phyloP scores from a whole-genome alignment of 2,797 vertebrate species.

The Parambassis ranga region DNA sequence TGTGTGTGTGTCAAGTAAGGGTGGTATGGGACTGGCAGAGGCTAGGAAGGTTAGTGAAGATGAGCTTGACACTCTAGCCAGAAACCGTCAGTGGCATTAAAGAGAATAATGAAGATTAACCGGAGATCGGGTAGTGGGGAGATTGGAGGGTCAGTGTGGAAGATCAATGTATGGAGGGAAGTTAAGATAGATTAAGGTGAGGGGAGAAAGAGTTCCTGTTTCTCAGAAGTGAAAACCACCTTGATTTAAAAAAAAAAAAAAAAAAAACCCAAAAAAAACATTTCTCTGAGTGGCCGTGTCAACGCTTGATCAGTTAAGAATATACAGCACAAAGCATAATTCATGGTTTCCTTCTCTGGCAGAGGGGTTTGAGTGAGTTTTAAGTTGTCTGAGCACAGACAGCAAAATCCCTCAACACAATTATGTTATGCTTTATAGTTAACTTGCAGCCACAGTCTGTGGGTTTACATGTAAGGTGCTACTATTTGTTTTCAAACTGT shows the following conservation, averaged over 20 bases:
- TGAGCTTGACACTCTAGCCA: conserved; percentile 13
- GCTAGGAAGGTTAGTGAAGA: background rate
- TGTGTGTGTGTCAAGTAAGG: conserved; percentile 6
- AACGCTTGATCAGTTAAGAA: conserved; percentile 31
- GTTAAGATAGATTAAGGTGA: conserved; percentile 47
- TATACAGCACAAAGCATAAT: conserved; percentile 30
- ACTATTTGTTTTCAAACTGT: background rate
- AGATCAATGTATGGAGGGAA: conserved; percentile 52
- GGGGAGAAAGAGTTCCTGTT: conserved; percentile 53
- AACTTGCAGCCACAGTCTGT: background rate
- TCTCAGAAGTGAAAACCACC: conserved; percentile 38
- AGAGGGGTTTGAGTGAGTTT: background rate
- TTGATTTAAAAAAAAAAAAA: conserved; percentile 65
- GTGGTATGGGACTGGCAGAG: background rate
- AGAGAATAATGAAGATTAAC: conserved; percentile 78
- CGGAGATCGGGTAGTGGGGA: conserved; percentile 48
- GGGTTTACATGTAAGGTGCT: background rate
- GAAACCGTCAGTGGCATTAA: conserved; percentile 42
- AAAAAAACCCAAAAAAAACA: conserved; percentile 54
- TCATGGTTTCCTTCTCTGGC: conserved; percentile 17
- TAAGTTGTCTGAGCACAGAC: background rate
- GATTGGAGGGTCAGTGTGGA: conserved; percentile 55
- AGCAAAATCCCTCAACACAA: background rate
- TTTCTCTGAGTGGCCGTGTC: conserved; percentile 40
- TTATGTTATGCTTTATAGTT: background rate